Conservation (phyloP, 2,888 invertebrate genomes). For the Meta bourneti region DNA sequence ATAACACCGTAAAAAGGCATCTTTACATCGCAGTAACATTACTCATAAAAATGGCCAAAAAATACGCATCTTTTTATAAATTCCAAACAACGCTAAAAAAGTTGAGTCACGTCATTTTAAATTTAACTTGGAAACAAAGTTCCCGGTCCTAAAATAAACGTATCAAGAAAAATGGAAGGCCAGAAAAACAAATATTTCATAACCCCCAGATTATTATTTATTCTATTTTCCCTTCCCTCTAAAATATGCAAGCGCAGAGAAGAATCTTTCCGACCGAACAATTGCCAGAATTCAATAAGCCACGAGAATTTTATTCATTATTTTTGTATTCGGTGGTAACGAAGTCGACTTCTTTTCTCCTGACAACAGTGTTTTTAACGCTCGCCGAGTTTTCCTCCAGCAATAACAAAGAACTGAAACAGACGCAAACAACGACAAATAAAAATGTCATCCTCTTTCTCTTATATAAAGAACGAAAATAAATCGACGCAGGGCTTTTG, state of each 20-base stretch:
- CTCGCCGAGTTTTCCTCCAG: neutral
- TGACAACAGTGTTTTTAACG: neutral
- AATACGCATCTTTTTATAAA: neutral
- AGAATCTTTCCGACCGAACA: conserved; percentile 11
- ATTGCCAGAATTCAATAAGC: conserved; percentile 3
- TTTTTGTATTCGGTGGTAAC: neutral
- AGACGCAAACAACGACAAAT: neutral
- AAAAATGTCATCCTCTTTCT: neutral
- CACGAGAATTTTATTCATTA: conserved; percentile 17
- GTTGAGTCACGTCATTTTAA: neutral
- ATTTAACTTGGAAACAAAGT: neutral
- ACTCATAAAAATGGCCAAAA: neutral
- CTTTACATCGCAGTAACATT: neutral
- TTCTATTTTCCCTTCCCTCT: neutral
- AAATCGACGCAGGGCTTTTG: neutral
- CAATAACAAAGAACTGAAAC: neutral
- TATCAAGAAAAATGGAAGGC: neutral
- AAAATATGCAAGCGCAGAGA: neutral
- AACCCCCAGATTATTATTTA: neutral
- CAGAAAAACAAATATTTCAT: neutral
- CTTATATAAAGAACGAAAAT: neutral
- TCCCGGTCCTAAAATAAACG: neutral
- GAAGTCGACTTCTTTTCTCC: conserved; percentile 5
- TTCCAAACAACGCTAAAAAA: neutral
- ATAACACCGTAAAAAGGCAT: too few species aligned